These are phyloP conservation scores for Prunella strophiata DNA, from an alignment of 2,797 vertebrate genomes.

Conservation along the genomic window DNA sequence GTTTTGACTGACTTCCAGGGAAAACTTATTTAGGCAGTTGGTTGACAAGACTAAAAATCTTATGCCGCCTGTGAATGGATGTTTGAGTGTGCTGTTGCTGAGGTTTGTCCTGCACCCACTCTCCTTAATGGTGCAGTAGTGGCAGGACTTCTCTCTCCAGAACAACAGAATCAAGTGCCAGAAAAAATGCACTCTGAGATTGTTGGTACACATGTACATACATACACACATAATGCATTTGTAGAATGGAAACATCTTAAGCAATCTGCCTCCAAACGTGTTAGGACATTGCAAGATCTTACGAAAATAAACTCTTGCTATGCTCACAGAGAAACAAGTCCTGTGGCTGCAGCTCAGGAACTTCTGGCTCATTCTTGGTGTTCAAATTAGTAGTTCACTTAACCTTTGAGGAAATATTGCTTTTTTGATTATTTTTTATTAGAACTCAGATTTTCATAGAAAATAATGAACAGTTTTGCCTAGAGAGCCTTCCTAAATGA, in stretches of 20 bases:
- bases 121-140: not conserved
- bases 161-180: not conserved
- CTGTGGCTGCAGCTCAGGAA: not conserved
- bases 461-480: not conserved
- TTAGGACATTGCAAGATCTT: not conserved
- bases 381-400: not conserved
- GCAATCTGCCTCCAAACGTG: not conserved
- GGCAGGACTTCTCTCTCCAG: not conserved
- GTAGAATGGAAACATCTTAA: not conserved
- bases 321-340: not conserved
- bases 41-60: not conserved
- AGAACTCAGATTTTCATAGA: not conserved
- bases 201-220: not conserved
- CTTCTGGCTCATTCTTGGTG: not conserved
- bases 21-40: not conserved
- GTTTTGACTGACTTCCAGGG: not conserved
- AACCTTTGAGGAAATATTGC: not conserved
- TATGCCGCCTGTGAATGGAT: not conserved
- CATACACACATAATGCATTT: not conserved
- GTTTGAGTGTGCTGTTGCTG: not conserved
- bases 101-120: not conserved
- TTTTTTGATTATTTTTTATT: not conserved
- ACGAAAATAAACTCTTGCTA: not conserved
- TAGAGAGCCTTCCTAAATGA: not conserved
- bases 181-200: not conserved